These are phyloP conservation scores for Idaea dimidiata DNA, from an alignment of 2,888 invertebrate genomes.

Conservation along the genomic window DNA sequence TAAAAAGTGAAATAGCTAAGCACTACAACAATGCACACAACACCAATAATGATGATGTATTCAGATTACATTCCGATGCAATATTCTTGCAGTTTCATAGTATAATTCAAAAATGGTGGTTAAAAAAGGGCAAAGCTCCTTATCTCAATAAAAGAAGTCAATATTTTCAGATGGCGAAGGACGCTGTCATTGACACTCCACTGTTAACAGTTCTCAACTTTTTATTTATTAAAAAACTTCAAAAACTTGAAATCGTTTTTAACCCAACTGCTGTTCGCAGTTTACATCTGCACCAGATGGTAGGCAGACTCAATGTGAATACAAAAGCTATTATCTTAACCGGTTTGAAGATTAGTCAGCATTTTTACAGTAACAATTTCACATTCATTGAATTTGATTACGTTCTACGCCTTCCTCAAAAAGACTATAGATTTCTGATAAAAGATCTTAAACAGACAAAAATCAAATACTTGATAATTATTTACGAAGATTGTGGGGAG, in stretches of 20 bases:
- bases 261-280: conserved; percentile 20
- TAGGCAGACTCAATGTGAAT: conserved; percentile 29
- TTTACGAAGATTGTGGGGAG: conserved; percentile 32
- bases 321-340: conserved; percentile 34
- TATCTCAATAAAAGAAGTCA: conserved; percentile 36
- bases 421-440: conserved; percentile 35
- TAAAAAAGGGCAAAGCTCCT: conserved; percentile 30
- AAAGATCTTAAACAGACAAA: conserved; percentile 34
- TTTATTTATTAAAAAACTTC: conserved; percentile 38
- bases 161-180: conserved; percentile 39
- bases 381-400: conserved; percentile 43
- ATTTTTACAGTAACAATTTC: conserved; percentile 24
- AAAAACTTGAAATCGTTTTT: conserved; percentile 36
- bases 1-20: conserved; percentile 38
- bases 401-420: conserved; percentile 34
- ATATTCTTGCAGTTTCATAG: conserved; percentile 45
- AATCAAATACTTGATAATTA: conserved; percentile 31
- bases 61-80: conserved; percentile 42
- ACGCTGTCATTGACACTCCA: conserved; percentile 40
- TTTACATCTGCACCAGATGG: conserved; percentile 25
- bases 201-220: conserved; percentile 38
- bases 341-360: conserved; percentile 39
- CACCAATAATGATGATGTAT: conserved; percentile 30
- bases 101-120: conserved; percentile 51
- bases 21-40: conserved; percentile 33